These are phyloP conservation scores for Etheostoma nigrum DNA, from an alignment of 2,797 vertebrate species.

Conservation along the genomic window DNA sequence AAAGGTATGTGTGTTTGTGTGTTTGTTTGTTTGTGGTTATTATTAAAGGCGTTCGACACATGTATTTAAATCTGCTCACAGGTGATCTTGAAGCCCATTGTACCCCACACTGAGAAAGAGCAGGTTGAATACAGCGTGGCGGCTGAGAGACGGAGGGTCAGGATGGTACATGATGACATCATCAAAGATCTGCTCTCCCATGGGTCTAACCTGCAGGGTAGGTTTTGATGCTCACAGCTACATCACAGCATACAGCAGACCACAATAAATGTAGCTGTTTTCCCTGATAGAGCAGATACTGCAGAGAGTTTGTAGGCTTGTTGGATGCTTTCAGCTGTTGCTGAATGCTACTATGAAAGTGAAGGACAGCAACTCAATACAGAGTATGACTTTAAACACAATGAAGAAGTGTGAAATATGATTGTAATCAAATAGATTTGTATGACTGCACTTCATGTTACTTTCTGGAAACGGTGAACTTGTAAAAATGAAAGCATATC, in stretches of 20 bases:
- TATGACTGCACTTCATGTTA: no score
- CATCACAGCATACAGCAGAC: not conserved
- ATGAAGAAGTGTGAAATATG: no score
- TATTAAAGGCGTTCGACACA: not conserved
- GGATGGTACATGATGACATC: constrained; percentile 91
- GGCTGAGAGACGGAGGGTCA: constrained; percentile 92
- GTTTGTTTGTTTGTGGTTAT: not conserved
- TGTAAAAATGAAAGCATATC: no score
- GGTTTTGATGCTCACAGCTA: not conserved
- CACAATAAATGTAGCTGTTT: no score
- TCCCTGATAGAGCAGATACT: not conserved
- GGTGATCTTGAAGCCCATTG: constrained; percentile 87
- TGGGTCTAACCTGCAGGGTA: constrained; percentile 81
- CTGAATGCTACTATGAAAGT: no score
- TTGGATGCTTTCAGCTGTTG: no score
- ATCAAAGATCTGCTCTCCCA: constrained; percentile 90
- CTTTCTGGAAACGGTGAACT: no score
- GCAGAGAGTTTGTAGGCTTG: not conserved
- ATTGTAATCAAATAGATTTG: no score
- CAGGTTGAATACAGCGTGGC: constrained; percentile 92
- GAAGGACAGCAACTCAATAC: no score
- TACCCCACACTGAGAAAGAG: constrained; percentile 86
- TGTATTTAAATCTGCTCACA: constrained; percentile 56
- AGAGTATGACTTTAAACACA: no score
- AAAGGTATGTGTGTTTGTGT: constrained; percentile 77